These are phyloP conservation scores for Pelvicachromis taeniatus DNA, from an alignment of 2,113 vertebrate species.

Conservation along the genomic window DNA sequence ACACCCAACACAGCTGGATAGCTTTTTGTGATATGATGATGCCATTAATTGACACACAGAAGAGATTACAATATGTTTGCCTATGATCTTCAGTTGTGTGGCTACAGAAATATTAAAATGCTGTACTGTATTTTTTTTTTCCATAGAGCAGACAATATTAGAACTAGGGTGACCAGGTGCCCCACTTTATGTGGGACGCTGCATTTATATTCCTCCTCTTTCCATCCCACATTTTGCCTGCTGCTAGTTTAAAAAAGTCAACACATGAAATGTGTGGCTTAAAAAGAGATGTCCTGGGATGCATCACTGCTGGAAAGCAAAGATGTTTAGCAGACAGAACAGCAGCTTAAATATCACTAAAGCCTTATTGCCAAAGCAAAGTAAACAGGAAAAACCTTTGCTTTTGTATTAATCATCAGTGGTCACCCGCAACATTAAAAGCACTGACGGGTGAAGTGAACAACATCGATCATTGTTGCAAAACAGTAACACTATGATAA, in stretches of 20 bases:
- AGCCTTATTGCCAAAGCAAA: neutral
- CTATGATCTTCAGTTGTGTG: neutral
- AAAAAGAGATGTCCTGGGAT: neutral
- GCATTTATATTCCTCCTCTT: neutral
- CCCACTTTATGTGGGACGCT: neutral
- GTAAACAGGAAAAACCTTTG: neutral
- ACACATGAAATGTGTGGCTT: neutral
- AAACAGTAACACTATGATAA: neutral
- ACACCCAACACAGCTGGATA: slow-evolving; percentile 1
- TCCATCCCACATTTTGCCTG: neutral
- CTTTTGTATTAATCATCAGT: neutral
- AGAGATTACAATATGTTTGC: neutral
- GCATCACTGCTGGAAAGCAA: neutral
- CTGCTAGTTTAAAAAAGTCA: neutral
- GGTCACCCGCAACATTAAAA: neutral
- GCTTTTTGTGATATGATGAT: neutral
- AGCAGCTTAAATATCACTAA: neutral
- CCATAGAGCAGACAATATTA: neutral
- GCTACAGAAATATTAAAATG: neutral
- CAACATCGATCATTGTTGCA: neutral
- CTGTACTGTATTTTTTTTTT: neutral
- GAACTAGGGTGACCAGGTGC: neutral
- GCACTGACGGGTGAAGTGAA: neutral
- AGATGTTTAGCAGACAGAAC: neutral
- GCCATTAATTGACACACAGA: neutral